Conservation (phyloP, 2,888 invertebrate species). For the Coenonympha arcania region DNA sequence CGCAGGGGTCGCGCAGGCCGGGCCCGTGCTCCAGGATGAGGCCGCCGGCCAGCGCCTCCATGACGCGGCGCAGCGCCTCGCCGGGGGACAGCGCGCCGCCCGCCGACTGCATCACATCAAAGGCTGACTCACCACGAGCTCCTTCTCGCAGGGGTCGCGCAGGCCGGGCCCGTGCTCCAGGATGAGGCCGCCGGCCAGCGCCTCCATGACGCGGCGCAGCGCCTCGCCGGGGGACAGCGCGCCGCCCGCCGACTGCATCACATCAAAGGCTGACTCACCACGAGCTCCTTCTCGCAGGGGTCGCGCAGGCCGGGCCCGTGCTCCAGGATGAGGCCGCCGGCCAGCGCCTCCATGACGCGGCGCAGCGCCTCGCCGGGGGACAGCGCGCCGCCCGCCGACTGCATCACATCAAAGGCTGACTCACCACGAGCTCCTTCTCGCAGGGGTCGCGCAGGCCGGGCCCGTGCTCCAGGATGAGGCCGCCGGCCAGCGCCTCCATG, state of each 20-base stretch:
- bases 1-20: slow-evolving; percentile 97
- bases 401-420: too few species aligned
- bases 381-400: slow-evolving; percentile 86
- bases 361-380: slow-evolving; percentile 96
- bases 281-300: slow-evolving; percentile 97
- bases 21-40: slow-evolving; percentile 92
- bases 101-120: slow-evolving; percentile 93
- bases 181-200: slow-evolving; percentile 92
- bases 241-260: slow-evolving; percentile 89
- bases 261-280: slow-evolving; percentile 78
- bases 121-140: slow-evolving; percentile 77
- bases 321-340: slow-evolving; percentile 91
- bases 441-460: slow-evolving; percentile 97
- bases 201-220: slow-evolving; percentile 94
- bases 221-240: slow-evolving; percentile 95
- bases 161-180: slow-evolving; percentile 93
- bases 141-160: slow-evolving; percentile 98
- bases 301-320: slow-evolving; percentile 94
- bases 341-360: slow-evolving; percentile 94
- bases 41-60: slow-evolving; percentile 96
- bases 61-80: slow-evolving; percentile 93
- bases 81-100: slow-evolving; percentile 90
- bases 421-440: slow-evolving; percentile 88
- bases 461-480: slow-evolving; percentile 90
- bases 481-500: slow-evolving; percentile 95